Percentiles rank a stretch among this genome's conserved stretches.
phyloP scores from a whole-genome alignment of 2,113 vertebrate genomes.

The Nettapus auritus region DNA sequence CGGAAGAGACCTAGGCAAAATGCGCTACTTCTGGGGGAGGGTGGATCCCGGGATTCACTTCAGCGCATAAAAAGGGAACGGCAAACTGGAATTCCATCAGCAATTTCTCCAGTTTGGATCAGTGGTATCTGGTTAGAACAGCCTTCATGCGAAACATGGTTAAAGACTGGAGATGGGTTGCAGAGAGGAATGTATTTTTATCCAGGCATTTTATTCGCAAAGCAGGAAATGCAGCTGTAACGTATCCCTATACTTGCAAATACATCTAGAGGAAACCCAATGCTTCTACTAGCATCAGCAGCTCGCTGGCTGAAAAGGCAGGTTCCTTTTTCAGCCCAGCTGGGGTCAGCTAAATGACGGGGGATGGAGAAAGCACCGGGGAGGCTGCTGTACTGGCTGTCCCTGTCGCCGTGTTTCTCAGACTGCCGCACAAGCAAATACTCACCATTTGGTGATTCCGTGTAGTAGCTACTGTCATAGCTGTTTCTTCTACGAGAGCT shows the following conservation, averaged over 20 bases:
- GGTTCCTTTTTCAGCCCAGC: neutral
- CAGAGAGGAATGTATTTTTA: neutral
- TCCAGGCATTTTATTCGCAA: neutral
- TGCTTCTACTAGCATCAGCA: neutral
- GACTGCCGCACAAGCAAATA: rapidly evolving
- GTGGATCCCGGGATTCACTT: neutral
- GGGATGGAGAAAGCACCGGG: neutral
- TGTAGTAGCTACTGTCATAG: slow-evolving; percentile 89
- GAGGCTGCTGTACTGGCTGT: neutral
- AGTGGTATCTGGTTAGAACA: neutral
- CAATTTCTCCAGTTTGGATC: neutral
- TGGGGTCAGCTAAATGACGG: neutral
- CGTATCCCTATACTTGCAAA: neutral
- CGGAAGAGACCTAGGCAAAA: neutral
- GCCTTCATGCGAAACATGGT: neutral
- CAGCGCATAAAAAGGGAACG: neutral
- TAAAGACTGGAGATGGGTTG: neutral
- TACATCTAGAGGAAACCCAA: neutral
- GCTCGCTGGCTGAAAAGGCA: neutral
- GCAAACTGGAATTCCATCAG: neutral
- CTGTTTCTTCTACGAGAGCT: slow-evolving; percentile 81
- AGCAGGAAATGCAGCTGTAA: neutral
- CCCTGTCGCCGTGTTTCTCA: neutral
- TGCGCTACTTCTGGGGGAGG: neutral
- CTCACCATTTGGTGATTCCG: slow-evolving; percentile 85